Conservation (phyloP, 2,113 vertebrate genomes). For the Dunckerocampus dactyliophorus region DNA sequence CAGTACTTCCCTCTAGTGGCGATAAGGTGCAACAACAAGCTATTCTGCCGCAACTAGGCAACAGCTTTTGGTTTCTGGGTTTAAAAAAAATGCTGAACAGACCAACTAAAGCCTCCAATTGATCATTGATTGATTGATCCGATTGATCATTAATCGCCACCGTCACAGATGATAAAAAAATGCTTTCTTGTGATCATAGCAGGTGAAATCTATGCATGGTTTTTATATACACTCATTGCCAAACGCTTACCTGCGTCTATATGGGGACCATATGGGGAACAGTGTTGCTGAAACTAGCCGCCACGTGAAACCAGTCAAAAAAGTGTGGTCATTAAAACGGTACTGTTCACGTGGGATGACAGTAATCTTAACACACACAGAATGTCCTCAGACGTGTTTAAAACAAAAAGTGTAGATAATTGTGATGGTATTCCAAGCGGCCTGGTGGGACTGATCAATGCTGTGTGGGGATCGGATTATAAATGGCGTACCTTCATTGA, state of each 20-base stretch:
- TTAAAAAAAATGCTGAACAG: conserved; percentile 23
- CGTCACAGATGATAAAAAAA: conserved; percentile 1
- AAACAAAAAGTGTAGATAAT: conserved; percentile 46
- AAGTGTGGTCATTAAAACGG: conserved; percentile 13
- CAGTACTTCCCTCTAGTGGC: conserved; percentile 50
- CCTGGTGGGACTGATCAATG: conserved; percentile 62
- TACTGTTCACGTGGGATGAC: conserved; percentile 42
- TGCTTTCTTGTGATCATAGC: conserved; percentile 49
- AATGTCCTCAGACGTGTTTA: conserved; percentile 30
- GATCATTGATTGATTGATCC: background rate
- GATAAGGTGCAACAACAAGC: conserved; percentile 14
- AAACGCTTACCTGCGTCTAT: conserved; percentile 51
- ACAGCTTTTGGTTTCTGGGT: conserved; percentile 18
- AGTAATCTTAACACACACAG: conserved; percentile 36
- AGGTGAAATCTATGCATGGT: conserved; percentile 69
- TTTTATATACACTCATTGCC: conserved; percentile 61
- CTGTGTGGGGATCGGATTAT: conserved; percentile 56
- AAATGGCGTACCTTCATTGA: conserved; percentile 58
- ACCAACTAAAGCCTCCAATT: conserved; percentile 28
- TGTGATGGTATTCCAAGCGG: conserved; percentile 58
- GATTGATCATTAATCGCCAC: too few species aligned
- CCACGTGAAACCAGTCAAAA: background rate
- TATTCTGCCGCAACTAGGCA: background rate
- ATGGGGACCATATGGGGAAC: conserved; percentile 40
- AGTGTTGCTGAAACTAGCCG: conserved; percentile 32